Evolutionary conservation across 2,888 invertebrate genomes (phyloP).

Genomic region (Drosophila antonietae): DNA sequence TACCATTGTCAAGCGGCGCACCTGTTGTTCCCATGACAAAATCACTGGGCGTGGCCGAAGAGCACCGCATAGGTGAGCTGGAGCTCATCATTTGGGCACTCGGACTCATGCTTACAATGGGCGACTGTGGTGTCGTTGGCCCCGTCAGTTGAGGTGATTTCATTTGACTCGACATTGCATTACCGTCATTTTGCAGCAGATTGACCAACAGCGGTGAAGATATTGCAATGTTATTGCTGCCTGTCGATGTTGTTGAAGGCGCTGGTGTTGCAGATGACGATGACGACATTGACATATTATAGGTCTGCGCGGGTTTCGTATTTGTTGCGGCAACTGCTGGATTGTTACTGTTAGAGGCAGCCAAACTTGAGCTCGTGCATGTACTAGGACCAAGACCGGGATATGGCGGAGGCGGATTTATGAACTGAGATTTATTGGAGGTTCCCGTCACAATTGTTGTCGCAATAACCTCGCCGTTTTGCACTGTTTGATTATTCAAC

Average conservation of each 20-base stretch:
- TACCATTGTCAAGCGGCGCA: conserved; percentile 50
- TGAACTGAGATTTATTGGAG: conserved; percentile 80
- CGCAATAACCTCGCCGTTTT: conserved; percentile 67
- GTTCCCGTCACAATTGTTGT: conserved; percentile 39
- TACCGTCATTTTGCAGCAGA: conserved; percentile 93
- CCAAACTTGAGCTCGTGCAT: conserved; percentile 32
- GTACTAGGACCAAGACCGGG: conserved; percentile 73
- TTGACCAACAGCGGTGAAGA: conserved; percentile 96
- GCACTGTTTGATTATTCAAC: conserved; percentile 71
- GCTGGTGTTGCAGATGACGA: conserved; percentile 26
- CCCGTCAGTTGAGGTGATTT: conserved; percentile 72
- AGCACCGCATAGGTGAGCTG: conserved; percentile 77
- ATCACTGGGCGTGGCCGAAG: conserved; percentile 72
- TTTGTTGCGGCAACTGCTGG: conserved; percentile 35
- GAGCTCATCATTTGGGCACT: conserved; percentile 67
- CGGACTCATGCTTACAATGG: conserved; percentile 68
- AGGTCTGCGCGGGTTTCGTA: conserved; percentile 41
- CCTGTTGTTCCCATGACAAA: conserved; percentile 60
- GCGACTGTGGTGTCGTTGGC: conserved; percentile 64
- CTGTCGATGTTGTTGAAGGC: conserved; percentile 60
- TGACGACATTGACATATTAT: conserved; percentile 39
- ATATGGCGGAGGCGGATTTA: conserved; percentile 84
- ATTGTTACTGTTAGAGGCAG: conserved; percentile 40
- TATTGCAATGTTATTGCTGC: conserved; percentile 88
- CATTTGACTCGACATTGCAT: conserved; percentile 73